Conservation (phyloP, 2,113 vertebrate genomes). For the Corapipo altera region DNA sequence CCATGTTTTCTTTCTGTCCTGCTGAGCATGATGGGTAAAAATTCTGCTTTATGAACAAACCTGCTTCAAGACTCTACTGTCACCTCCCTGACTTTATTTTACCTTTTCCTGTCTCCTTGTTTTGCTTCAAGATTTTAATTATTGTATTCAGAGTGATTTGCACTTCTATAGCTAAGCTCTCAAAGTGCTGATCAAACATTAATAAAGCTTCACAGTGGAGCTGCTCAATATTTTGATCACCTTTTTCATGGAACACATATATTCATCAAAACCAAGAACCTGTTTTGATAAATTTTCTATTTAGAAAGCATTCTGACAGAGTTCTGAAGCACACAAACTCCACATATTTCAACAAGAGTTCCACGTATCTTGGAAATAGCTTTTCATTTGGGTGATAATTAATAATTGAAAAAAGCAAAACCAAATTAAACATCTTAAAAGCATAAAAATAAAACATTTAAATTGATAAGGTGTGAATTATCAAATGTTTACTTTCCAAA, state of each 20-base stretch:
- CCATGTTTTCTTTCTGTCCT: not conserved
- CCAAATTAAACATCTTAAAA: not conserved
- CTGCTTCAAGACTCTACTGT: not conserved
- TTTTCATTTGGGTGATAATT: not conserved
- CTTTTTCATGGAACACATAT: not conserved
- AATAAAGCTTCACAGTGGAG: constrained; percentile 3
- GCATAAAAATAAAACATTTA: not conserved
- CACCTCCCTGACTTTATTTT: not conserved
- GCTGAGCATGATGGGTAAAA: not conserved
- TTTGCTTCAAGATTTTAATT: not conserved
- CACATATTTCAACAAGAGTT: not conserved
- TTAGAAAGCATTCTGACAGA: not conserved
- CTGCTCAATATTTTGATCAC: not conserved
- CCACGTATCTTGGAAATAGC: not conserved
- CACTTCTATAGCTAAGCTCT: not conserved
- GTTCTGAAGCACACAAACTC: not conserved
- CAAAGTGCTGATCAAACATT: constrained; percentile 39
- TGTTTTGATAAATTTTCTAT: constrained; percentile 19
- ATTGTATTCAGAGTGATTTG: not conserved
- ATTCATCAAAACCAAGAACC: not conserved
- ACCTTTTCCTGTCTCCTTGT: not conserved
- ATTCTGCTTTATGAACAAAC: not conserved
- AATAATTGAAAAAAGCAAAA: not conserved
- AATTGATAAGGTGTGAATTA: not conserved
- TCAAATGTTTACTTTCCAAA: not conserved